Conservation (phyloP, 2,113 vertebrate genomes). For the Mionectes macconnelli region DNA sequence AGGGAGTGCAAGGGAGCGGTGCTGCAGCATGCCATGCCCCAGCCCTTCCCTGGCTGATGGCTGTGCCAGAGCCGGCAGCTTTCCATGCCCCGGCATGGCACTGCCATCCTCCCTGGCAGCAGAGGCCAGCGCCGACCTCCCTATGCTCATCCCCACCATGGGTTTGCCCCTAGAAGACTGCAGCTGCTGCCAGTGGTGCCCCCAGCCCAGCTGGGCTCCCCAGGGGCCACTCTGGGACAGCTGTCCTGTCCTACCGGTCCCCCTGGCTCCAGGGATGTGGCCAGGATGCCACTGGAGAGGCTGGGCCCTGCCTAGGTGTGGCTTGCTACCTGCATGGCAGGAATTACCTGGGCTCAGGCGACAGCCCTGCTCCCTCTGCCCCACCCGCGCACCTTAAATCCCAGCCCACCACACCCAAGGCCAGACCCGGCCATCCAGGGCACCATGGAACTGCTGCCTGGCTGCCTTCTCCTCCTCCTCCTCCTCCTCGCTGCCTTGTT, state of each 20-base stretch:
- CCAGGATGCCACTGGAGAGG: not conserved
- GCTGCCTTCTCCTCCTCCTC: not conserved
- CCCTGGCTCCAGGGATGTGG: not conserved
- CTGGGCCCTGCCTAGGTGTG: not conserved
- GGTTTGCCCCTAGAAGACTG: not conserved
- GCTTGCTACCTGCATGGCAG: not conserved
- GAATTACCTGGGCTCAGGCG: not conserved
- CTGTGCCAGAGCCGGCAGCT: rapidly evolving
- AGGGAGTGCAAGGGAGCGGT: not conserved
- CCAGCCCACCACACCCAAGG: not conserved
- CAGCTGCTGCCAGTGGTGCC: rapidly evolving
- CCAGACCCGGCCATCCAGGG: not conserved
- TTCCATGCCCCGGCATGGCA: not conserved
- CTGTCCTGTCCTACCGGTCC: slow-evolving; percentile 35
- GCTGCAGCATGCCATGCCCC: rapidly evolving
- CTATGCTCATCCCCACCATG: rapidly evolving
- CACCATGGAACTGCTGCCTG: slow-evolving; percentile 22
- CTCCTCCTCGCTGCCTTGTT: not conserved
- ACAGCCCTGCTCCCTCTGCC: not conserved
- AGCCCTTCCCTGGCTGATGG: not conserved
- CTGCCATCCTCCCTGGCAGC: rapidly evolving
- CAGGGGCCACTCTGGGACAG: rapidly evolving
- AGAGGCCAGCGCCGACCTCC: no score
- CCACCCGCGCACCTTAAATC: not conserved
- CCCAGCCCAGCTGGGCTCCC: not conserved